Conservation (phyloP, 2,113 vertebrate species). For the Syngnathoides biaculeatus region DNA sequence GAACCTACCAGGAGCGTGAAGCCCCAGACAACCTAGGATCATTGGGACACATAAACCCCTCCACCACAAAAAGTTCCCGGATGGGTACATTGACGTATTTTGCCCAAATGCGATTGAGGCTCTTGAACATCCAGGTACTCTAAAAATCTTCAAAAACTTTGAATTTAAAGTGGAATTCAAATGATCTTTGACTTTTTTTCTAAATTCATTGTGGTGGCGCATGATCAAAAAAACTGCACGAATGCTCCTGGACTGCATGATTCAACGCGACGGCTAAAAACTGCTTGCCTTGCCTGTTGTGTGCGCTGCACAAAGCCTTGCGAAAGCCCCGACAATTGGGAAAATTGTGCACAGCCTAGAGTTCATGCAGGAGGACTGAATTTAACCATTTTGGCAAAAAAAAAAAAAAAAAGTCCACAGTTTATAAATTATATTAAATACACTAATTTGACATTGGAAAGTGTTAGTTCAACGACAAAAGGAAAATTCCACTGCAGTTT, state of each 20-base stretch:
- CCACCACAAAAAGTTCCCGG: too few species aligned
- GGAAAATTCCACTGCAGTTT: neutral
- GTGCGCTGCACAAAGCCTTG: neutral
- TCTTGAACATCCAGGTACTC: neutral
- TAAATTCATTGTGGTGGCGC: neutral
- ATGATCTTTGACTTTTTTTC: neutral
- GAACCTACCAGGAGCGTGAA: too few species aligned
- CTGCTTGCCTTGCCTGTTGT: neutral
- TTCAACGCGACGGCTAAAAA: neutral
- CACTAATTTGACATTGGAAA: neutral
- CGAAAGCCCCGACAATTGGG: too few species aligned
- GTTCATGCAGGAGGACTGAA: neutral
- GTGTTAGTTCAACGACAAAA: neutral
- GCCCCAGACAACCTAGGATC: too few species aligned
- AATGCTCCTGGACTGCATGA: neutral
- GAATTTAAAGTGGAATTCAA: neutral
- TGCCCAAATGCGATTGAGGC: neutral
- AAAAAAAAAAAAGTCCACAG: neutral
- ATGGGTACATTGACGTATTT: neutral
- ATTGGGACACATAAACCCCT: too few species aligned
- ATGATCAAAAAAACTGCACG: neutral
- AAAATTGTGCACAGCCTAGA: neutral
- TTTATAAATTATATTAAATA: neutral
- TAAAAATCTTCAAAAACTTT: neutral
- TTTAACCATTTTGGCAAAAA: neutral